These are phyloP conservation scores for Stigmatopora argus DNA, from an alignment of 2,113 vertebrate species.

Conservation along the genomic window DNA sequence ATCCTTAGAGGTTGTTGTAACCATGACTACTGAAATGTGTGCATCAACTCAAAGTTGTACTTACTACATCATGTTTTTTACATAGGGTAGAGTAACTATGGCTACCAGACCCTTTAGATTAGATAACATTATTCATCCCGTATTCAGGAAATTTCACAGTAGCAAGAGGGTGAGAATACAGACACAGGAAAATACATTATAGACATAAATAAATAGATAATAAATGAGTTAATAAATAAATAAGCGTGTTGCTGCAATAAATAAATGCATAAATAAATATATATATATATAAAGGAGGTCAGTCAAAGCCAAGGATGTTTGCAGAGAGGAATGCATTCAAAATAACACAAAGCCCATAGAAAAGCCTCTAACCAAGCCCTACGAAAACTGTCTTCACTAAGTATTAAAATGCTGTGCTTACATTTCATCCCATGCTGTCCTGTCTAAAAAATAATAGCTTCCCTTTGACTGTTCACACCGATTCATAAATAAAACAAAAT, in stretches of 20 bases:
- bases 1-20: conserved; percentile 61
- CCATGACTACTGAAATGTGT: conserved; percentile 57
- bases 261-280: too few species aligned
- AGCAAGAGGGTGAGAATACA: too few species aligned
- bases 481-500: conserved; percentile 31
- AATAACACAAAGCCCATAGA: conserved; percentile 34
- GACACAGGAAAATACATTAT: too few species aligned
- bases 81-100: conserved; percentile 54
- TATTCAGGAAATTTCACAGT: too few species aligned
- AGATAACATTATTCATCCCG: too few species aligned
- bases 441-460: conserved; percentile 11
- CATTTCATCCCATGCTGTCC: conserved; percentile 20
- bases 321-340: conserved; percentile 35
- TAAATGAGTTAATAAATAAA: too few species aligned
- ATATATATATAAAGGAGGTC: conserved; percentile 25
- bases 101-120: conserved; percentile 43
- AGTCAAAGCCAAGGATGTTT: conserved; percentile 42
- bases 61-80: conserved; percentile 52
- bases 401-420: conserved; percentile 6
- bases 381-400: conserved; percentile 39
- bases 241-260: too few species aligned
- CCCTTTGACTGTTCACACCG: conserved; percentile 14
- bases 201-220: too few species aligned
- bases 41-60: conserved; percentile 59
- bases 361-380: conserved; percentile 30